These are phyloP conservation scores for Automeris io DNA, from an alignment of 2,888 invertebrate species.

Conservation along the genomic window DNA sequence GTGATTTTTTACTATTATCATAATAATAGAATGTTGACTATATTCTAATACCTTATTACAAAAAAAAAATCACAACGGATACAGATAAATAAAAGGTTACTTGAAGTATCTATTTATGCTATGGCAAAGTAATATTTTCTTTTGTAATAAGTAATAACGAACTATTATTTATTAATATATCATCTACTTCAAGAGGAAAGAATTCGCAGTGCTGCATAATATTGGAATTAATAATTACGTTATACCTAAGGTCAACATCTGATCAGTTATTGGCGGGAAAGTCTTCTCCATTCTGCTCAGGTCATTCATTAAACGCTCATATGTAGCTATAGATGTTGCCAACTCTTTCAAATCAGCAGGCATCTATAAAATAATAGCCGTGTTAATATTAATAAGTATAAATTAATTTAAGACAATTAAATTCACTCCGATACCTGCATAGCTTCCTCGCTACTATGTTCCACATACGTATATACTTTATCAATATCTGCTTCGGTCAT, in stretches of 20 bases:
- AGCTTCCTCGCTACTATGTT: slow-evolving; percentile 54
- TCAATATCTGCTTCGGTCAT: slow-evolving; percentile 77
- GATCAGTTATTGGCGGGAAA: slow-evolving; percentile 85
- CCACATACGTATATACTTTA: slow-evolving; percentile 55
- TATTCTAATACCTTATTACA: too few relatives aligned
- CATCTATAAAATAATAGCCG: slow-evolving; percentile 53
- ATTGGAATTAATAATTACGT: too few relatives aligned
- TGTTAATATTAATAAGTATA: neutral
- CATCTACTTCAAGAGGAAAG: too few relatives aligned
- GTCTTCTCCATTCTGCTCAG: slow-evolving; percentile 79
- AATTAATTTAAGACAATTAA: slow-evolving; percentile 1
- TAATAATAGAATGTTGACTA: too few relatives aligned
- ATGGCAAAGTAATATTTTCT: too few relatives aligned
- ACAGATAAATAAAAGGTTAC: too few relatives aligned
- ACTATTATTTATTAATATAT: too few relatives aligned
- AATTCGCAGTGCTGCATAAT: too few relatives aligned
- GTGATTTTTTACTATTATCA: too few relatives aligned
- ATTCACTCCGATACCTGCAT: slow-evolving; percentile 48
- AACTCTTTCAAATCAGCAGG: slow-evolving; percentile 87
- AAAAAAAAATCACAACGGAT: too few relatives aligned
- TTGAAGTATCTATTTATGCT: too few relatives aligned
- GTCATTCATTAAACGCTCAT: slow-evolving; percentile 82
- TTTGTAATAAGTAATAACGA: too few relatives aligned
- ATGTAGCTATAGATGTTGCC: slow-evolving; percentile 80
- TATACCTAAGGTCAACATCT: slow-evolving; percentile 82